These are phyloP conservation scores for Cyphomyrus discorhynchus DNA, from an alignment of 2,113 vertebrate genomes.

Conservation along the genomic window DNA sequence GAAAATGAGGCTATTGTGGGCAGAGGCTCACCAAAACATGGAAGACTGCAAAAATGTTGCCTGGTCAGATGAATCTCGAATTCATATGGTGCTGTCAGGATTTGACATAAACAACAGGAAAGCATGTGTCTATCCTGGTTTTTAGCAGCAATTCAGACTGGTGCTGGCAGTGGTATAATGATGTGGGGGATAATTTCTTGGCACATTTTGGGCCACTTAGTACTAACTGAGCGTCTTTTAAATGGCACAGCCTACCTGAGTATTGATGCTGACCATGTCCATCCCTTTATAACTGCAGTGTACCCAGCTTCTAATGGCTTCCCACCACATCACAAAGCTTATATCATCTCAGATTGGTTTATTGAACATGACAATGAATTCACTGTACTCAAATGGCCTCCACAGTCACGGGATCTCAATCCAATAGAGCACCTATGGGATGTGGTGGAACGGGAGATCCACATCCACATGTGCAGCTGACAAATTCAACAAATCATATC, in stretches of 20 bases:
- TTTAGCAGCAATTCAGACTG: background rate
- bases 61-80: background rate
- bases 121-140: background rate
- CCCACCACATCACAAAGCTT: background rate
- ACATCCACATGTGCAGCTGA: background rate
- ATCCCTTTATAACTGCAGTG: background rate
- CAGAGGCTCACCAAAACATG: background rate
- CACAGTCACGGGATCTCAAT: background rate
- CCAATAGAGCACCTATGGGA: background rate
- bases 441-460: background rate
- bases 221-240: background rate
- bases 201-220: background rate
- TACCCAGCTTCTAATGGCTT: background rate
- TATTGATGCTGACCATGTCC: background rate
- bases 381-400: background rate
- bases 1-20: background rate
- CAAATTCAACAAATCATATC: background rate
- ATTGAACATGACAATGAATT: background rate
- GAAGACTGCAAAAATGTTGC: background rate
- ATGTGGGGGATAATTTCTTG: background rate
- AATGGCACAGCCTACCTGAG: background rate
- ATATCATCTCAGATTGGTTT: background rate
- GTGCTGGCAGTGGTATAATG: background rate
- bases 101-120: background rate
- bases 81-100: background rate